Base-by-base conservation (phyloP, 2,888 invertebrate genomes). In the Escarpia spicata region DNA sequence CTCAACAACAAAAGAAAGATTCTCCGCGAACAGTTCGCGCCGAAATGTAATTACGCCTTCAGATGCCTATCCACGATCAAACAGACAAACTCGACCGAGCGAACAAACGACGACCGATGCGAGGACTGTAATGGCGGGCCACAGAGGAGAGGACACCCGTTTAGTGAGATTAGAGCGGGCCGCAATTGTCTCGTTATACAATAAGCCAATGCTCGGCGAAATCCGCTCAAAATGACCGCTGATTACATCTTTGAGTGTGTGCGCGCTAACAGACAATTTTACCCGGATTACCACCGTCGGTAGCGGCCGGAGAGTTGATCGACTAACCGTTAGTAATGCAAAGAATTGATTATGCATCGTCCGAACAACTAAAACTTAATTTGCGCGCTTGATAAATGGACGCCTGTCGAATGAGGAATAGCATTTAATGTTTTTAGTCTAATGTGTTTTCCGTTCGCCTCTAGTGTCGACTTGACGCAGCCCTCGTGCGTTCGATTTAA, bases 331-430 rank as follows among this genome's bases (percentile, higher is more conserved):
- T 37, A 6, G 75, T 75, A 75, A 75, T 75, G 75, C 75, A 26
- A 75, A 75, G n/a, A 75, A 75, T 75, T 75, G n/a, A 75, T 75
- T 75, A 75, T 75, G 75, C 75, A 75, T 75, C 75, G 75, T n/a
- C 75, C 75, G 75, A 75, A 75, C 75, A 75, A 75, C 75, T n/a
- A 75, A 75, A 75, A 75, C 75, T 75, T 75, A 75, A 75, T 75
- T 75, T 75, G 75, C 19, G 75, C 75, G 75, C 26, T 3, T 75
- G 75, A 26, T 75, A 75, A 75, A 75, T 52, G 75, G n/a, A 75
- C 75, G 75, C 75, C 26, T 26, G n/a, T 26, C 75, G 75, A 75
- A 6, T 26, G 75, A n/a, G 26, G 26, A 75, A 75, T 75, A n/a
- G 26, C 75, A 26, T 75, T 75, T 75, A 75, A 75, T 26, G 75